Percentiles rank a stretch among this genome's conserved stretches.
These are phyloP conservation scores for Drosophila repletoides DNA, from an alignment of 1,140 invertebrate species.

Conservation along the genomic window DNA sequence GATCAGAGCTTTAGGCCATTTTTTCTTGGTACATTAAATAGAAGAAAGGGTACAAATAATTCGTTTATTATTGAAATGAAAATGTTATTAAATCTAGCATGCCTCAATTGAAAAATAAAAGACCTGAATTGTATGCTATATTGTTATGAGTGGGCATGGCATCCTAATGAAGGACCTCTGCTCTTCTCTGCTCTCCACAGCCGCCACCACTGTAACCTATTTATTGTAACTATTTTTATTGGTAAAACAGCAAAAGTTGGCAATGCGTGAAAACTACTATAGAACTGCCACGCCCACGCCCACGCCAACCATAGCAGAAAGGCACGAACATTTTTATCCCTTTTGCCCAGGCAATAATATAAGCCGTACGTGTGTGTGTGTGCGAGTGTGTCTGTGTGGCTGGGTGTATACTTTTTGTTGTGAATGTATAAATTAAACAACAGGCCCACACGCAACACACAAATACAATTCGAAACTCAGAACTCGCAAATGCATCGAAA, in stretches of 20 bases:
- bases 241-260: constrained; percentile 69
- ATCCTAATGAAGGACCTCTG: too few relatives aligned
- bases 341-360: constrained; percentile 72
- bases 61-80: not conserved
- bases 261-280: constrained; percentile 72
- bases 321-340: constrained; percentile 76
- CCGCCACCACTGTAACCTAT: constrained; percentile 34
- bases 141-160: too few relatives aligned
- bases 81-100: not conserved
- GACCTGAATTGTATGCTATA: not conserved
- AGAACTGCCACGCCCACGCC: constrained; percentile 51
- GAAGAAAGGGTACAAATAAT: not conserved
- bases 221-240: too few relatives aligned
- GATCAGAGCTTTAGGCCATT: too few relatives aligned
- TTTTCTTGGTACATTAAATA: too few relatives aligned
- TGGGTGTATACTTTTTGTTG: constrained; percentile 35
- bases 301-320: constrained; percentile 35
- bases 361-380: constrained; percentile 25
- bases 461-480: constrained; percentile 20
- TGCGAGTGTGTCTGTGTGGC: constrained; percentile 7
- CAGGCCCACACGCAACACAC: constrained; percentile 34
- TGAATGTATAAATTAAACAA: constrained; percentile 73
- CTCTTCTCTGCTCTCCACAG: too few relatives aligned
- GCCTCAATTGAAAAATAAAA: constrained; percentile 2
- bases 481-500: constrained; percentile 36